Base-by-base conservation (phyloP, 2,888 invertebrate genomes). In the Hyposoter dolosus region DNA sequence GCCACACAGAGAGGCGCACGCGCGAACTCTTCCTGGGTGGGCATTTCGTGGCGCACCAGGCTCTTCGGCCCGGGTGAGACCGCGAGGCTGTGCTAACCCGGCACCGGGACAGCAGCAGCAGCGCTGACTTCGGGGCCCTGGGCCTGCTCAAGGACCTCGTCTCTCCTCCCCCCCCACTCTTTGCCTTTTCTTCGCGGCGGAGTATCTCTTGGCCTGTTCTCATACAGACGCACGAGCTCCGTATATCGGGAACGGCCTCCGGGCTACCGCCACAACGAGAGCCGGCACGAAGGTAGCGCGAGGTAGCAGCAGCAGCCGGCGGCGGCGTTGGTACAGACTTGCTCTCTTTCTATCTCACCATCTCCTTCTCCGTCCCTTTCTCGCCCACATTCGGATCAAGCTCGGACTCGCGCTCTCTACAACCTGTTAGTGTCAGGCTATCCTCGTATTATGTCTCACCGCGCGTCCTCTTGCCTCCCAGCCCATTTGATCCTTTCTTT, bases 11-110 rank as follows among this genome's bases (percentile, higher is more conserved):
- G 91, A 91, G 86, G 93, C 93, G 93, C 93, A 93, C 94, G 93
- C 94, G 93, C 94, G 92, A 91, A 93, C 90, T 91, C 93, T 91
- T 92, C 92, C 92, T 94, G 94, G 94, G 94, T 93, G 94, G 80
- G 94, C 92, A 93, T 93, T 79, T 93, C 92, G 90, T 88, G 88
- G 88, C 80, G 69, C 84, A 81, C 75, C 69, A 69, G 79, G 56
- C 23, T 78, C 75, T 40, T 10, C 9, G 40, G 40, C 0, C 68
- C 77, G 79, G 79, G 79, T 69, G 69, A 69, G 32, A 71, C 23
- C 76, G 15, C 5, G 35, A 68, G 53, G 19, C 56, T 45, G 71
- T 28, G 35, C 23, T 65, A 35, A 50, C 45, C 35, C 35, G 66
- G 77, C n/a, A 75, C 75, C 75, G 45, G 72, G 72, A 72, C 75